Percentiles rank a stretch among this genome's conserved stretches.
Evolutionary conservation across 2,113 vertebrate genomes (phyloP).

Genomic region (Candoia aspera): DNA sequence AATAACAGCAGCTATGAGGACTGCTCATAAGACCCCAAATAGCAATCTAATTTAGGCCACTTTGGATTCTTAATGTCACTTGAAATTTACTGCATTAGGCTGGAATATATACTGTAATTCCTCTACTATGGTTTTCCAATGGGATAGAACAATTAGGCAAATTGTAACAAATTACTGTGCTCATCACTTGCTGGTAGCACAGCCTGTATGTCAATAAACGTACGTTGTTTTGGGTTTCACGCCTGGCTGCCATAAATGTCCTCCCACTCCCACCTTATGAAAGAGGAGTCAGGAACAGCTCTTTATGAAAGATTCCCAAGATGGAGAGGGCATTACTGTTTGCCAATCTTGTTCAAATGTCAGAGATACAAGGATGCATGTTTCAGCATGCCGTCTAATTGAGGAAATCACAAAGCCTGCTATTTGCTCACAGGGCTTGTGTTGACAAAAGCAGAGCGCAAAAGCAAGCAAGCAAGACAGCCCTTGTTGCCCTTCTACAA

Average conservation of each 20-base stretch:
- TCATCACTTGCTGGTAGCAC: background rate
- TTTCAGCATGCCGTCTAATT: slow-evolving; percentile 44
- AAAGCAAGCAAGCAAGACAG: slow-evolving; percentile 19
- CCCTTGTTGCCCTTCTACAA: slow-evolving; percentile 35
- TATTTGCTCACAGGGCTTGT: slow-evolving; percentile 59
- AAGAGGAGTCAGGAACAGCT: fast-evolving
- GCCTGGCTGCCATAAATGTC: background rate
- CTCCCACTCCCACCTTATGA: background rate
- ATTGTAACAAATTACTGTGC: too few relatives aligned
- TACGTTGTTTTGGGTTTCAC: background rate
- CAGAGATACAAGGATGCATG: slow-evolving; percentile 34
- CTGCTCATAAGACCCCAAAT: background rate
- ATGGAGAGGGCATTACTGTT: background rate
- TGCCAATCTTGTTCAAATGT: slow-evolving; percentile 35
- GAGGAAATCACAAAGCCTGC: slow-evolving; percentile 41
- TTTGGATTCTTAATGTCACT: slow-evolving; percentile 7
- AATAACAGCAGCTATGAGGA: background rate
- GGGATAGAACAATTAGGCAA: slow-evolving; percentile 1
- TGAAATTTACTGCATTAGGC: background rate
- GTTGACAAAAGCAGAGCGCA: slow-evolving; percentile 40
- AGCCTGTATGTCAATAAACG: background rate
- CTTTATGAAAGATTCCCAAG: background rate
- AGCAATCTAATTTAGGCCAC: background rate
- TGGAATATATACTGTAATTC: background rate
- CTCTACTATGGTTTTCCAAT: background rate